These are phyloP conservation scores for Motacilla tschutschensis DNA, from an alignment of 2,113 vertebrate species.

Conservation along the genomic window DNA sequence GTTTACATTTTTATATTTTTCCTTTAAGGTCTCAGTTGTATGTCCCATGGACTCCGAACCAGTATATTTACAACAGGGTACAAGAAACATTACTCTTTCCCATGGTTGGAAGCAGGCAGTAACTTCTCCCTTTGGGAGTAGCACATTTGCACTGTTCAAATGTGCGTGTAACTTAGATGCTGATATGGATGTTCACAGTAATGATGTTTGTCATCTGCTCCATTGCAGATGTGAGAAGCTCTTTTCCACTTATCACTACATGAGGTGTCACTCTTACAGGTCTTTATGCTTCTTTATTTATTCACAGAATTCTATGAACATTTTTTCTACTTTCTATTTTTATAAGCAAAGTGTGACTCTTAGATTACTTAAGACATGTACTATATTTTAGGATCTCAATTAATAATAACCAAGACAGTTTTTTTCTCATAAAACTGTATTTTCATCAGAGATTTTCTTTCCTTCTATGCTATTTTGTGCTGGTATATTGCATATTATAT, in stretches of 20 bases:
- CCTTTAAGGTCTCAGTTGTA: background rate
- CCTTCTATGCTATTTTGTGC: background rate
- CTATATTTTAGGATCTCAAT: background rate
- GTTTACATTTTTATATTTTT: background rate
- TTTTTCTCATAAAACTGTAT: background rate
- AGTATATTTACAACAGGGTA: background rate
- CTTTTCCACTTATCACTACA: background rate
- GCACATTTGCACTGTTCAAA: background rate
- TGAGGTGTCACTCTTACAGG: background rate
- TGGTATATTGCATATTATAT: background rate
- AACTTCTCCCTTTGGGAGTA: background rate
- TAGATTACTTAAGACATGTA: background rate
- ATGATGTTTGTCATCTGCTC: slow-evolving; percentile 25
- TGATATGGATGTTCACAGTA: slow-evolving; percentile 1
- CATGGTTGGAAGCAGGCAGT: background rate
- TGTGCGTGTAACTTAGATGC: background rate
- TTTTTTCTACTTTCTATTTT: background rate
- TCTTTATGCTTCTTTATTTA: background rate
- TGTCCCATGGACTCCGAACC: background rate
- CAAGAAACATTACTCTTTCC: accelerated
- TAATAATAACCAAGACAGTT: background rate
- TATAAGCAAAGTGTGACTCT: background rate
- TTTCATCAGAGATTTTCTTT: background rate
- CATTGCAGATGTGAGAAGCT: background rate
- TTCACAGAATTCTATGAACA: background rate